phyloP scores from a whole-genome alignment of 2,113 vertebrate genomes.

The Zosterops borbonicus region DNA sequence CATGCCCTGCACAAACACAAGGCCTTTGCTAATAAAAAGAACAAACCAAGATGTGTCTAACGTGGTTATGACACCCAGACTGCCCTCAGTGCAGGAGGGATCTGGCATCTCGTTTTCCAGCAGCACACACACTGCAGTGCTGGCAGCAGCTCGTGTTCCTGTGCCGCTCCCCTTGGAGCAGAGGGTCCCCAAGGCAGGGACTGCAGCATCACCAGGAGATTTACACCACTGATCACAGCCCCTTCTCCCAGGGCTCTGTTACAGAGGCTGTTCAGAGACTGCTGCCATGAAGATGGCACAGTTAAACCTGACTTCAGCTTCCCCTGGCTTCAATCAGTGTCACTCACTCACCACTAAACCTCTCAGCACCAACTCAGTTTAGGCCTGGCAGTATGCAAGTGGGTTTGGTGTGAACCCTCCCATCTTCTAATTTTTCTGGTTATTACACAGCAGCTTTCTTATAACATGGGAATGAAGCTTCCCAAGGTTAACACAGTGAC shows the following conservation, averaged over 20 bases:
- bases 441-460: neutral
- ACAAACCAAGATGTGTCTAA: neutral
- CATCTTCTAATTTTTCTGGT: neutral
- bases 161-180: neutral
- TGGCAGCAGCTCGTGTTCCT: neutral
- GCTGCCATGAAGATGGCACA: neutral
- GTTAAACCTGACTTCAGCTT: neutral
- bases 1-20: neutral
- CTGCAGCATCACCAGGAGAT: neutral
- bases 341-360: neutral
- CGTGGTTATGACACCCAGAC: rapidly evolving
- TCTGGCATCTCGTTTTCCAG: neutral
- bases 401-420: neutral
- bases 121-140: neutral
- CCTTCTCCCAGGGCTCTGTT: neutral
- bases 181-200: neutral
- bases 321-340: neutral
- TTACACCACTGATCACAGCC: neutral
- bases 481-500: neutral
- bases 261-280: neutral
- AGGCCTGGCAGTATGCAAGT: neutral
- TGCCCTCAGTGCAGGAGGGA: neutral
- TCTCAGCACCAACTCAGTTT: neutral
- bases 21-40: neutral
- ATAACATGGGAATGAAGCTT: neutral